These are phyloP conservation scores for Dromococcyx pavoninus DNA, from an alignment of 2,797 vertebrate species.

Conservation along the genomic window DNA sequence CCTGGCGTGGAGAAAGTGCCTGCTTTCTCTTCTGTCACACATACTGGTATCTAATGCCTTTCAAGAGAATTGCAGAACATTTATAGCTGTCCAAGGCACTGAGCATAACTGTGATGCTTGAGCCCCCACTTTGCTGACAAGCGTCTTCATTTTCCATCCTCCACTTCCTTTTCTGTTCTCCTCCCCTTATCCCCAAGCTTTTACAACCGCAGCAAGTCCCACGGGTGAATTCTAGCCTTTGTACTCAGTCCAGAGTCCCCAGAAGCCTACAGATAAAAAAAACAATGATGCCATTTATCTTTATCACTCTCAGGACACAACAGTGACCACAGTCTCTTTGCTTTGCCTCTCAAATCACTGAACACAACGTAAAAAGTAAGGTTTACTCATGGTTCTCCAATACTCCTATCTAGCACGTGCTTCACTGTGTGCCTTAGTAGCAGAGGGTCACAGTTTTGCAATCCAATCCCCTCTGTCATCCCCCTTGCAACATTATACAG, in stretches of 20 bases:
- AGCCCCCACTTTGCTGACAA: not conserved
- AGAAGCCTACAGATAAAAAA: slow-evolving; percentile 34
- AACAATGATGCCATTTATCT: slow-evolving; percentile 54
- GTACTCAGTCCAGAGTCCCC: slow-evolving; percentile 19
- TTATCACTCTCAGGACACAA: not conserved
- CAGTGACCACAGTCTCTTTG: not conserved
- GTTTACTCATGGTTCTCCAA: not conserved
- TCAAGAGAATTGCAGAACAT: not conserved
- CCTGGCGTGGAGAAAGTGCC: not conserved
- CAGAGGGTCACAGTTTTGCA: not conserved
- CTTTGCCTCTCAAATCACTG: not conserved
- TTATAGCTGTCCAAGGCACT: not conserved
- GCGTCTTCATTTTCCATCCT: not conserved
- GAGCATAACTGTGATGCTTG: not conserved
- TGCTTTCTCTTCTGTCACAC: not conserved
- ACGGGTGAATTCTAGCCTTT: slow-evolving; percentile 47
- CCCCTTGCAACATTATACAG: not conserved
- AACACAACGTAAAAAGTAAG: not conserved
- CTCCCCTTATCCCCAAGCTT: not conserved
- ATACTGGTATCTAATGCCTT: not conserved
- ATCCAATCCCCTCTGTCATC: not conserved
- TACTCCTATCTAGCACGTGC: not conserved
- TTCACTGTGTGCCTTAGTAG: not conserved
- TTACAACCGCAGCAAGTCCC: not conserved
- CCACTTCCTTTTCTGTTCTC: slow-evolving; percentile 37